Conservation (phyloP, 2,113 vertebrate genomes). For the Forbesichthys agassizii region DNA sequence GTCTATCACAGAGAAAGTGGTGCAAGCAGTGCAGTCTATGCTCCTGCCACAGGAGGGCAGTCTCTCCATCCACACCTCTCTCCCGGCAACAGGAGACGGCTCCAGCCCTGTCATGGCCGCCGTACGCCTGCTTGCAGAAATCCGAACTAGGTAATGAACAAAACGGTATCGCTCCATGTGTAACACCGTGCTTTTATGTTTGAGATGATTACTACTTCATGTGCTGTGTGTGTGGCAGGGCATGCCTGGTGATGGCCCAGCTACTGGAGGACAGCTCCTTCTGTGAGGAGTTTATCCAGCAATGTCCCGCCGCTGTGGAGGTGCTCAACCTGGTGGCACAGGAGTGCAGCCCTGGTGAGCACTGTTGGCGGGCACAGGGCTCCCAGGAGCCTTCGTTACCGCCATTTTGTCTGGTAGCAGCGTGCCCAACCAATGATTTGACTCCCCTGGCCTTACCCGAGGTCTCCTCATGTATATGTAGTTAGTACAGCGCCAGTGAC, state of each 20-base stretch:
- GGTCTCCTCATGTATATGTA: neutral
- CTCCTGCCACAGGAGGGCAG: constrained; percentile 98
- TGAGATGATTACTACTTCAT: constrained; percentile 11
- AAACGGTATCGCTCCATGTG: neutral
- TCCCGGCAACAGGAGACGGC: constrained; percentile 96
- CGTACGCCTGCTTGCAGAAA: constrained; percentile 94
- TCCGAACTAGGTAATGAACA: constrained; percentile 87
- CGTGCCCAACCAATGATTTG: neutral
- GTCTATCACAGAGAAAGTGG: constrained; percentile 98
- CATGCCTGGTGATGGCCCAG: constrained; percentile 98
- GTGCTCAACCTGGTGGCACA: constrained; percentile 96
- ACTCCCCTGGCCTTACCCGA: too few species aligned
- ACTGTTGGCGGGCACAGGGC: neutral
- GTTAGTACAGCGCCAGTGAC: neutral
- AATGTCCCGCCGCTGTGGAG: constrained; percentile 96
- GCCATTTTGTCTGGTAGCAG: neutral
- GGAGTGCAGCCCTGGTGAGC: constrained; percentile 94
- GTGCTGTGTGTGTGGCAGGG: constrained; percentile 69
- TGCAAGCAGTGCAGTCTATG: constrained; percentile 99
- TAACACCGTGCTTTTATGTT: neutral
- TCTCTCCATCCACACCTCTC: constrained; percentile 97
- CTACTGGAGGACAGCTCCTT: constrained; percentile 97
- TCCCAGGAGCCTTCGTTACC: neutral
- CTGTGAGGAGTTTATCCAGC: constrained; percentile 99
- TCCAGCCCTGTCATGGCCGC: constrained; percentile 97